Evolutionary conservation across 2,797 vertebrate species (phyloP).

Genomic region (Sebastes reedi): DNA sequence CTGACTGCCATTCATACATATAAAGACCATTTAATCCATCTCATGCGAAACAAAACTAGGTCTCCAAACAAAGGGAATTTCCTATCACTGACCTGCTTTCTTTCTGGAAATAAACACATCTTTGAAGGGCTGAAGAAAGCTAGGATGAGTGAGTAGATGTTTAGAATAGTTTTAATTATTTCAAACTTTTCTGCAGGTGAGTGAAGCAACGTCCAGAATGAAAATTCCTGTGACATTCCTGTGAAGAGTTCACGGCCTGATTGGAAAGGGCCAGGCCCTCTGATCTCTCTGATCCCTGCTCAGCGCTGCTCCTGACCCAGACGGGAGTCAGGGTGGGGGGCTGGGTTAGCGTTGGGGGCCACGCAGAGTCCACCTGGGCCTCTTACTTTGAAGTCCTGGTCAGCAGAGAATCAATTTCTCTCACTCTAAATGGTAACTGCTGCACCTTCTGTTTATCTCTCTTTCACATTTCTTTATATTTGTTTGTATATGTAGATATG

Average conservation of each 20-base stretch:
- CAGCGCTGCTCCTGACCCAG: conserved; percentile 31
- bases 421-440: conserved; percentile 14
- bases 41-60: neutral
- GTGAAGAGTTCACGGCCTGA: conserved; percentile 33
- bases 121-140: neutral
- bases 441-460: neutral
- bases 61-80: neutral
- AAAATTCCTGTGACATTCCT: conserved; percentile 53
- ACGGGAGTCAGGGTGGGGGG: neutral
- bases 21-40: neutral
- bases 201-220: neutral
- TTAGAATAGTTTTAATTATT: neutral
- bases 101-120: neutral
- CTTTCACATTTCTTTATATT: neutral
- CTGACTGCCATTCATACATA: conserved; percentile 28
- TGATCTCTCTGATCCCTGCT: conserved; percentile 48
- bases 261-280: conserved; percentile 24
- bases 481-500: neutral
- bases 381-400: conserved; percentile 58
- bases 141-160: neutral
- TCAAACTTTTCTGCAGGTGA: conserved; percentile 4
- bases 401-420: conserved; percentile 32
- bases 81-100: neutral
- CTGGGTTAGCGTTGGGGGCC: neutral
- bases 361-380: conserved; percentile 13